phyloP scores from a whole-genome alignment of 2,113 vertebrate species.

The Catharus bicknelli region DNA sequence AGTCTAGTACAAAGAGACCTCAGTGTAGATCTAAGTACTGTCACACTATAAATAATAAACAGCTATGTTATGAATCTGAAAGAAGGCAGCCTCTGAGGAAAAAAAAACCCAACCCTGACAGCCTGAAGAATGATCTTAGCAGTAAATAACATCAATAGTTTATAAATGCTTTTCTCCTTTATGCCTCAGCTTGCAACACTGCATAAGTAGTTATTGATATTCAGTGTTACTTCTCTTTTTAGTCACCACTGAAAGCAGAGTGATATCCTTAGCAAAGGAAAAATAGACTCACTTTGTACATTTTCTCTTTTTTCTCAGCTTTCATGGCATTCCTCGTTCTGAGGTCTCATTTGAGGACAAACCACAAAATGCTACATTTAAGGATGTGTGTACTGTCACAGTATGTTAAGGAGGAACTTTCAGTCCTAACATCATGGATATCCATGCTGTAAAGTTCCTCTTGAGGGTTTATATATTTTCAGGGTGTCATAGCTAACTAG shows the following conservation, averaged over 20 bases:
- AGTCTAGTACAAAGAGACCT: not conserved
- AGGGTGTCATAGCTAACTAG: not conserved
- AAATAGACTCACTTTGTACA: not conserved
- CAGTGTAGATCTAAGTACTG: not conserved
- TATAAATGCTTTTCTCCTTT: conserved; percentile 22
- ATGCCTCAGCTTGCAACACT: not conserved
- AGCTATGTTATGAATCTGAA: not conserved
- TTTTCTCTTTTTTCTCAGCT: not conserved
- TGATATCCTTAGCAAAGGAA: not conserved
- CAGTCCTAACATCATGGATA: not conserved
- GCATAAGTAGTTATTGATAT: conserved; percentile 4
- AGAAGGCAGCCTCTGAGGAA: not conserved
- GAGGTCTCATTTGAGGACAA: not conserved
- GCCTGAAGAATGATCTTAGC: conserved; percentile 8
- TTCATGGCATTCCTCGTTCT: not conserved
- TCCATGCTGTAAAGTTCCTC: not conserved
- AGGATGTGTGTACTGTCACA: not conserved
- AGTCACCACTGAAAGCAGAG: not conserved
- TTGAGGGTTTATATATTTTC: not conserved
- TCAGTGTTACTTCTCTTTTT: conserved; percentile 11
- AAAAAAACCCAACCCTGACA: not conserved
- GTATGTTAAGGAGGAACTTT: not conserved
- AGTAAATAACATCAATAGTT: conserved; percentile 50
- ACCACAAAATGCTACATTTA: not conserved
- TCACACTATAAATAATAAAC: conserved; percentile 32